These are phyloP conservation scores for Alca torda DNA, from an alignment of 2,797 vertebrate genomes.

Conservation along the genomic window DNA sequence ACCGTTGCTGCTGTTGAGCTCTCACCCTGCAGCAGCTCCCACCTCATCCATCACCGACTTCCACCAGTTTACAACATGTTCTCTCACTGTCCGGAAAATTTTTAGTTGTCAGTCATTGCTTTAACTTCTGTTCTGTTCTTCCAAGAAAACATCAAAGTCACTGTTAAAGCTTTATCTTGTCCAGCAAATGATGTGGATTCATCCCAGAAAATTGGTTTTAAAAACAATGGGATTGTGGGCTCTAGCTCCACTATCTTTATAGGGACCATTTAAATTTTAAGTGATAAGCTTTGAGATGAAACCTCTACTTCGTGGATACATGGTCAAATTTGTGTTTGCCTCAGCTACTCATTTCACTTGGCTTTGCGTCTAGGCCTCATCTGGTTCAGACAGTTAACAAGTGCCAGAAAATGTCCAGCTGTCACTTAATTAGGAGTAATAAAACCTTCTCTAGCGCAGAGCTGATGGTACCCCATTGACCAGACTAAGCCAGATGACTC, in stretches of 20 bases:
- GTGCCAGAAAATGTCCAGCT: slow-evolving; percentile 5
- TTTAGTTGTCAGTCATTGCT: background rate
- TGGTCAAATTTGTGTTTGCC: background rate
- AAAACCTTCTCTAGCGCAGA: background rate
- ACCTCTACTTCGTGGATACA: background rate
- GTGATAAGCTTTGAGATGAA: background rate
- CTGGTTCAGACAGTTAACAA: background rate
- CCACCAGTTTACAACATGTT: background rate
- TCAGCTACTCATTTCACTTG: background rate
- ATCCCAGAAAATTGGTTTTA: background rate
- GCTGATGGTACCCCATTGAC: background rate
- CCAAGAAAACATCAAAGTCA: background rate
- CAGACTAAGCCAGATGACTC: background rate
- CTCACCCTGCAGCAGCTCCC: background rate
- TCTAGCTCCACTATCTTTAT: background rate
- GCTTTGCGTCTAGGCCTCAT: background rate
- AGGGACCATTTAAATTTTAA: background rate
- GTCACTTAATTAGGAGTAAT: slow-evolving; percentile 30
- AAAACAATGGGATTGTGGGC: background rate
- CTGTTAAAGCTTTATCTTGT: background rate
- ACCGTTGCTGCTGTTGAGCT: background rate
- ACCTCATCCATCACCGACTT: background rate
- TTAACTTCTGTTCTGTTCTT: background rate
- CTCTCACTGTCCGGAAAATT: background rate
- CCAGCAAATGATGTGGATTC: background rate